Evolutionary conservation across 2,113 vertebrate genomes (phyloP), one percentile per base, ranked within the genome.

Genomic region (Ailuropoda melanoleuca): DNA sequence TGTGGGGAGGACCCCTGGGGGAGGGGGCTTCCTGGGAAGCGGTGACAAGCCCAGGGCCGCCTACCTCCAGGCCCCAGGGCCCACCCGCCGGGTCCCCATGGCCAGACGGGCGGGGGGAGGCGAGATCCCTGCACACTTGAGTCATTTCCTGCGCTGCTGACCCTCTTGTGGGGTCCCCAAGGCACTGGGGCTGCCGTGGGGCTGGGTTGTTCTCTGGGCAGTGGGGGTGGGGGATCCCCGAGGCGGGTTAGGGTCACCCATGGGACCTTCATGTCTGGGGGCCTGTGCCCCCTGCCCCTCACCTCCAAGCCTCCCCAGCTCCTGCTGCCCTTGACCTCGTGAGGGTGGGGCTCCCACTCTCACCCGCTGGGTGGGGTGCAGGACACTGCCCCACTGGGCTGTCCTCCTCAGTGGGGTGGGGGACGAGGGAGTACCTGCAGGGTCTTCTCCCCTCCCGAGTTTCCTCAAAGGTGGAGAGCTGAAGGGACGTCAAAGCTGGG

Each of bases 101-200:
- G 39, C 62, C 29, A 31, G 62, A 12, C 31, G 21, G 1, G 56
- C 37, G 0, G 0, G 37, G 70, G 7, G 58, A 3, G 5, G 53
- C 89, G 77, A 23, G 12, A 88, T 97, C 94, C 97, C 84, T 90
- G 66, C 0, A 1, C 8, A 18, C 1, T 0, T 10, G 46, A 72
- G 23, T 97, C 97, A 94, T 6, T 94, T 95, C 97, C 92, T 39
- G 84, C 1, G 2, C 60, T 34, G 56, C 62, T 11, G 56, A 48
- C 21, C 43, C 50, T 2, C 4, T 10, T 3, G 31, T 6, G 18
- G 66, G 78, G 46, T 55, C 68, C 46, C 23, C 9, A 0, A 37
- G 58, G 77, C 34, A 6, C 34, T 12, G 46, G 37, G 46, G 34
- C 24, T 9, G 58, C 10, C 13, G 37, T 17, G 43, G 60, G 11